These are phyloP conservation scores for Achatina immaculata DNA, from an alignment of 1,140 invertebrate genomes.

Conservation along the genomic window DNA sequence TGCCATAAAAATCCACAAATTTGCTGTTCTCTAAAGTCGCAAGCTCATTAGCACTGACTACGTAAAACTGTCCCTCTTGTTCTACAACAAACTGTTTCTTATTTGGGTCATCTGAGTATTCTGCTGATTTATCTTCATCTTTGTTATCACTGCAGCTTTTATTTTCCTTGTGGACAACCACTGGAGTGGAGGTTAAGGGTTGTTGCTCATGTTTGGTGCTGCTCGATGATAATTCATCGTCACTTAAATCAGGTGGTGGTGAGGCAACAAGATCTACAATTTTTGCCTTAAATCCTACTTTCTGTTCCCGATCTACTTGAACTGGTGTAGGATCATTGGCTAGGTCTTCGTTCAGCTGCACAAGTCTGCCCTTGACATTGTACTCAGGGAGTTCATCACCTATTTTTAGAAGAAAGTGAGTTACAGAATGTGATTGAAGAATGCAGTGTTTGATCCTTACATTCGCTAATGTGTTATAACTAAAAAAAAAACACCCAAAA, in stretches of 20 bases:
- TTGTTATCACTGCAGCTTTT: too few species aligned
- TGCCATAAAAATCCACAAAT: slow-evolving; percentile 20
- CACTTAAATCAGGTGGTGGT: slow-evolving; percentile 56
- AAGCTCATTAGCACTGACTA: slow-evolving; percentile 62
- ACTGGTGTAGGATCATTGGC: slow-evolving; percentile 61
- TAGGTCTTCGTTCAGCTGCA: slow-evolving; percentile 64
- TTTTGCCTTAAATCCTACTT: slow-evolving; percentile 64
- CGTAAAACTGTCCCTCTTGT: slow-evolving; percentile 65
- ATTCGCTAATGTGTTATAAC: too few species aligned
- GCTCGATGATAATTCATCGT: slow-evolving; percentile 48
- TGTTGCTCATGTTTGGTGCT: slow-evolving; percentile 18
- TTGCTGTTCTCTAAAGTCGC: slow-evolving; percentile 44
- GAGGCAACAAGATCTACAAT: slow-evolving; percentile 64
- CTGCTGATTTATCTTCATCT: neutral
- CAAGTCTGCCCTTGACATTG: slow-evolving; percentile 63
- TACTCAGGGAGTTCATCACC: slow-evolving; percentile 66
- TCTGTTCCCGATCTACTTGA: slow-evolving; percentile 51
- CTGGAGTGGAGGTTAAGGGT: neutral
- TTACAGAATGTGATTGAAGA: too few species aligned
- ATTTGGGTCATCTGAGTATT: slow-evolving; percentile 36
- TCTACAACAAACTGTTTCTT: slow-evolving; percentile 56
- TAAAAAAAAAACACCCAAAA: too few species aligned
- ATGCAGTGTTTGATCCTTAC: too few species aligned
- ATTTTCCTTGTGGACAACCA: neutral
- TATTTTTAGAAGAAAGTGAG: slow-evolving; percentile 36